A percentile compares a stretch with the other conserved stretches of the same genome.
These are phyloP conservation scores for Conus canariensis DNA, from an alignment of 2,888 invertebrate species.

Conservation along the genomic window DNA sequence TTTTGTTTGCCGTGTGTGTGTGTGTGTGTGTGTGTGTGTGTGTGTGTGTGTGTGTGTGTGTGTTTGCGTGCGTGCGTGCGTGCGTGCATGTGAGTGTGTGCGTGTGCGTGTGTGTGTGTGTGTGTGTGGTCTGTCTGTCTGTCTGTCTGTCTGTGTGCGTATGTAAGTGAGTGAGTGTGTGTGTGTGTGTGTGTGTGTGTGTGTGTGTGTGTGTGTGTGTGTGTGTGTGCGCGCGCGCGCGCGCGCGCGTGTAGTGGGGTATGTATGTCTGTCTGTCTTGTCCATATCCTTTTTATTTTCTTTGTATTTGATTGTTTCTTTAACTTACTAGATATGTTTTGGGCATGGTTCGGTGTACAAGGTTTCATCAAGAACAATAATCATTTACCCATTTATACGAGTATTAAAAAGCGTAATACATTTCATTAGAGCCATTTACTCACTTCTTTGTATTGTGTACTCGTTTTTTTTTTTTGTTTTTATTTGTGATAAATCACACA, in stretches of 20 bases:
- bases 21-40: conserved; percentile 14
- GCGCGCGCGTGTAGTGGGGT: neutral
- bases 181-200: neutral
- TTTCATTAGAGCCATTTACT: no score
- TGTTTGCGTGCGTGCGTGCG: neutral
- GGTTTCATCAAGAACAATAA: no score
- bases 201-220: conserved; percentile 20
- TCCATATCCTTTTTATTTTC: neutral
- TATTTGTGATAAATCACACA: no score
- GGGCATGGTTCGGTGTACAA: no score
- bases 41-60: conserved; percentile 24
- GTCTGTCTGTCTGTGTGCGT: neutral
- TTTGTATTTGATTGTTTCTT: no score
- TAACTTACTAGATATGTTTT: no score
- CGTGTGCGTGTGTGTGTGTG: conserved; percentile 18
- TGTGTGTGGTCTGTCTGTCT: conserved; percentile 28
- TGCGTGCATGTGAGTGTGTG: conserved; percentile 4
- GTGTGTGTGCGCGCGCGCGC: neutral
- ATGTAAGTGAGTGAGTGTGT: neutral
- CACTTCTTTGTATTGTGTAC: no score
- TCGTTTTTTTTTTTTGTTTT: no score
- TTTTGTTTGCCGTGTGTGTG: neutral
- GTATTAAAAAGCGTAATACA: no score
- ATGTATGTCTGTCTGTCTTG: neutral
- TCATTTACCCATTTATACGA: no score